These are phyloP conservation scores for Lamprotornis superbus DNA, from an alignment of 2,113 vertebrate species.

Conservation along the genomic window DNA sequence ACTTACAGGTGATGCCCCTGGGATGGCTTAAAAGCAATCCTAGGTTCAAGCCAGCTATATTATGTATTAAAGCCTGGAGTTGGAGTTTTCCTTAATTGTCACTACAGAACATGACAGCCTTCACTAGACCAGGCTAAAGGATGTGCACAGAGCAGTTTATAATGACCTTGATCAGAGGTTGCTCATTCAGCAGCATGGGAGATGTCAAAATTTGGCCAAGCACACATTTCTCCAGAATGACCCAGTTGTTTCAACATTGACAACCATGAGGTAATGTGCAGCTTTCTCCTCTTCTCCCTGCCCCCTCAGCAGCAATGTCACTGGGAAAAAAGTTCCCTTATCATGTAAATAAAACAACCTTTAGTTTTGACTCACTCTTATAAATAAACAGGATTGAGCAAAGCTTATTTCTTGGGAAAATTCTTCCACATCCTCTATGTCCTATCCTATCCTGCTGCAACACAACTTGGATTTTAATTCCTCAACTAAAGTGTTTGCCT, in stretches of 20 bases:
- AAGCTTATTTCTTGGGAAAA: not conserved
- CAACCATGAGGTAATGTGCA: not conserved
- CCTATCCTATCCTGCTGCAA: not conserved
- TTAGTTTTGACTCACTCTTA: not conserved
- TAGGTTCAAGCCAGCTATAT: not conserved
- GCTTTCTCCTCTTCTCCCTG: not conserved
- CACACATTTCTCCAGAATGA: not conserved
- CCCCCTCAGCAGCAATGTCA: not conserved
- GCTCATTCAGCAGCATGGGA: not conserved
- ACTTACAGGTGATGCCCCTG: not conserved
- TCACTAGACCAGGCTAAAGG: not conserved
- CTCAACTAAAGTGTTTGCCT: not conserved
- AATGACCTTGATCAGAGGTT: not conserved
- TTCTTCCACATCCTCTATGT: not conserved
- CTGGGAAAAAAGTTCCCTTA: not conserved
- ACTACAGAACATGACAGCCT: not conserved
- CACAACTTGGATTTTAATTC: conserved; percentile 47
- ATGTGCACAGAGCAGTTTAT: not conserved
- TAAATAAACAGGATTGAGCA: conserved; percentile 18
- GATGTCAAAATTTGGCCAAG: not conserved
- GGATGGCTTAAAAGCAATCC: not conserved
- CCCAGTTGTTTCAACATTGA: not conserved
- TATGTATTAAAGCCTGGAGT: not conserved
- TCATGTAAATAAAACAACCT: not conserved
- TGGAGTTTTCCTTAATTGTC: not conserved